These are phyloP conservation scores for Ophion costatus DNA, from an alignment of 2,888 invertebrate species.

Conservation along the genomic window DNA sequence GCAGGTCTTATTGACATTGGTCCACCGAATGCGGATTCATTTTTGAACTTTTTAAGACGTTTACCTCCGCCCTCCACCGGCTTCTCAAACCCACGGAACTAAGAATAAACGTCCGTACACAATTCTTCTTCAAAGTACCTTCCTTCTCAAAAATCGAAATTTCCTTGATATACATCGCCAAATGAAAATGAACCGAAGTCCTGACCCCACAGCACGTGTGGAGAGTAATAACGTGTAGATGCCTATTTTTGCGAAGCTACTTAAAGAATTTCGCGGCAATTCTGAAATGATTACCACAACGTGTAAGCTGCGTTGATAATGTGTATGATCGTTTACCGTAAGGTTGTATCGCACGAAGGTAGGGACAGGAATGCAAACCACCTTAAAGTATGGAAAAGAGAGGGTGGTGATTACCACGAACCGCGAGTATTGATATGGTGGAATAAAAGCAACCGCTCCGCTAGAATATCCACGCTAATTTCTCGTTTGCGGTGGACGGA, in stretches of 20 bases:
- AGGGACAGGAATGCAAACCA: constrained; percentile 17
- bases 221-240: neutral
- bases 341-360: neutral
- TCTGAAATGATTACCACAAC: neutral
- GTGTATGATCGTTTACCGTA: constrained; percentile 15
- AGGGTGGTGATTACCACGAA: constrained; percentile 11
- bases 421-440: constrained; percentile 53
- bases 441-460: constrained; percentile 50
- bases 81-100: neutral
- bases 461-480: constrained; percentile 57
- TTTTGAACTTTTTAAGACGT: neutral
- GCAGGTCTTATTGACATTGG: neutral
- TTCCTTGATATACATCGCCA: neutral
- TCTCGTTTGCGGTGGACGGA: constrained; percentile 47
- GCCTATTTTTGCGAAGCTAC: neutral
- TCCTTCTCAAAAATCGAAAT: neutral
- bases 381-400: constrained; percentile 18
- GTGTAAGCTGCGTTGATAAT: neutral
- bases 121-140: neutral
- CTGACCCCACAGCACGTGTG: neutral
- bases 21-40: neutral
- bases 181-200: neutral
- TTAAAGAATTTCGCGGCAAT: neutral
- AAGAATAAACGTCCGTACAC: neutral
- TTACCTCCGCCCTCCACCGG: neutral